Evolutionary conservation across 2,888 invertebrate species (phyloP).

Genomic region (Drosophila mimica): DNA sequence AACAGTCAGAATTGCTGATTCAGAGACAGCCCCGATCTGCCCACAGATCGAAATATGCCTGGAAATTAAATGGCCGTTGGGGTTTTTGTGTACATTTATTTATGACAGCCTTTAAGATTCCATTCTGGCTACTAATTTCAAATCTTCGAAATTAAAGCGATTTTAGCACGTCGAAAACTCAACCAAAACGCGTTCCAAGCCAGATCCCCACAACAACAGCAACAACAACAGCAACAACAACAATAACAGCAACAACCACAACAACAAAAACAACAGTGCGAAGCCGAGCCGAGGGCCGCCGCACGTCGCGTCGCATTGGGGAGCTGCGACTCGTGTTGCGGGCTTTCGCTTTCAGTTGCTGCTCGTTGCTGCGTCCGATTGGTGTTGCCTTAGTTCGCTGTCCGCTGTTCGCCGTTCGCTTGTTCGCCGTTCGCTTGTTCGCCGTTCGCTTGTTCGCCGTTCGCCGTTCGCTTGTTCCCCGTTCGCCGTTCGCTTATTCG

Average conservation of each 20-base stretch:
- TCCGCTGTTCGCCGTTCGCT: slow-evolving; percentile 40
- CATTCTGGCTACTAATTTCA: slow-evolving; percentile 43
- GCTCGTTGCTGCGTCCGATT: slow-evolving; percentile 81
- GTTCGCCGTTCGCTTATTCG: slow-evolving; percentile 37
- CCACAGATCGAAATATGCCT: slow-evolving; percentile 12
- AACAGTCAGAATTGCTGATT: slow-evolving; percentile 12
- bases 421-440: slow-evolving; percentile 22
- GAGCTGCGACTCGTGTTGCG: slow-evolving; percentile 59
- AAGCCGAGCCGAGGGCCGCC: slow-evolving; percentile 51
- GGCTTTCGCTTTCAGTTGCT: slow-evolving; percentile 83
- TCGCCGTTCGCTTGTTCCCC: slow-evolving; percentile 33
- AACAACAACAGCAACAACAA: slow-evolving; percentile 1
- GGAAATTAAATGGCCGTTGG: neutral
- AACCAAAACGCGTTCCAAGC: slow-evolving; percentile 69
- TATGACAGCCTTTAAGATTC: slow-evolving; percentile 42
- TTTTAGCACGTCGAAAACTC: slow-evolving; percentile 67
- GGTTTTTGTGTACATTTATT: slow-evolving; percentile 9
- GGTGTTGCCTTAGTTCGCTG: slow-evolving; percentile 65
- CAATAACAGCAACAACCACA: neutral
- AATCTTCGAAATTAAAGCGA: slow-evolving; percentile 65
- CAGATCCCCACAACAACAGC: slow-evolving; percentile 36
- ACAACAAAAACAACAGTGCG: slow-evolving; percentile 16
- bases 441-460: slow-evolving; percentile 33
- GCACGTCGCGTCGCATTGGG: slow-evolving; percentile 48
- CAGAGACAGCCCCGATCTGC: slow-evolving; percentile 10